Base-by-base conservation (phyloP, 1,140 invertebrate species). In the Eciton burchellii region DNA sequence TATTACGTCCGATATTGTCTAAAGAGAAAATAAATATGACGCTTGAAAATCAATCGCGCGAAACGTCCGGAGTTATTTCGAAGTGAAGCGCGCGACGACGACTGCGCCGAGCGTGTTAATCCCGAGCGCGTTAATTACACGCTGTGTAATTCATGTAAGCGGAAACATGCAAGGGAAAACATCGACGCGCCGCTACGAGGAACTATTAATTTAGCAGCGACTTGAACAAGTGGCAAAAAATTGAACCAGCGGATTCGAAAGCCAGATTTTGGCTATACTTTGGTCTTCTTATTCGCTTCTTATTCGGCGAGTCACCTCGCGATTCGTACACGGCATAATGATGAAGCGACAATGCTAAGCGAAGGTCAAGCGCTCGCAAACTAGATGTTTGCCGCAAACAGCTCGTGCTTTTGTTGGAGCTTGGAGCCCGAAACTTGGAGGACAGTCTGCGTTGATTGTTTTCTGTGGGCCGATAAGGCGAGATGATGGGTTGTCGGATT, bases 371-470 rank as follows among this genome's bases (percentile, higher is more conserved):
- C 79, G 68, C 59, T 65, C 82, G 72, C n/a, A n/a, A n/a, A n/a
- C n/a, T 35, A 83, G 86, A 76, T 84, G 86, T 85, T 88, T 88
- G 83, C 83, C 60, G 66, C 77, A 83, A 88, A 88, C 83, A 88
- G 77, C 83, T n/a, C n/a, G n/a, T n/a, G n/a, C n/a, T 73, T 62
- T 84, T 68, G 73, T 47, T 35, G 29, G 59, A 52, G 24, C 66
- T 70, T 14, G 8, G 72, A 43, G 65, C 84, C 86, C 81, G 68
- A 87, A 84, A 87, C 81, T 87, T 86, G 73, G 49, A 59, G 2
- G 57, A 87, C 84, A 66, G 54, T 83, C 47, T 82, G 19, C 49
- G 65, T 52, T 71, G 54, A 43, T 60, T 72, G 57, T 82, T 70
- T 81, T 86, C 79, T 86, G 84, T 26, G 63, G 41, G 14, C 54